Conservation (phyloP, 2,113 vertebrate genomes). For the Zosterops japonicus region DNA sequence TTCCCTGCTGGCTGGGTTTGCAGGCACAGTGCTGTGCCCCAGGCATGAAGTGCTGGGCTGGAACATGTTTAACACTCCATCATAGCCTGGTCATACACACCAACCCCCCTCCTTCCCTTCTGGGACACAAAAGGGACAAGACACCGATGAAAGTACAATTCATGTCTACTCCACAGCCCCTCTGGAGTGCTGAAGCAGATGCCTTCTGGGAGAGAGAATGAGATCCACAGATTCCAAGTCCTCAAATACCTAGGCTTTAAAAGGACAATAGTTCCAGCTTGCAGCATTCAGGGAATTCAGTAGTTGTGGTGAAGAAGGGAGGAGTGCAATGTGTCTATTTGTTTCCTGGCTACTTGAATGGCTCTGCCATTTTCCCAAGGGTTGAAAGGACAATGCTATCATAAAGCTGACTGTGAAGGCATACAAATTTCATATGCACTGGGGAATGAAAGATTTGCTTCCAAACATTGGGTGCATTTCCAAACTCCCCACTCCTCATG, state of each 20-base stretch:
- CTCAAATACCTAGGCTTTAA: background rate
- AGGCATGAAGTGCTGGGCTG: background rate
- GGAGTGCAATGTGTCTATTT: background rate
- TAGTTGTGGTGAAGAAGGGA: background rate
- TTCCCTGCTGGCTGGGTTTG: background rate
- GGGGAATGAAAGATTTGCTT: conserved; percentile 28
- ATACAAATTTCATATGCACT: conserved; percentile 12
- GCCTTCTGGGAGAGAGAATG: background rate
- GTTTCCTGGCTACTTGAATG: background rate
- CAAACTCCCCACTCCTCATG: conserved; percentile 16
- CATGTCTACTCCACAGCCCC: background rate
- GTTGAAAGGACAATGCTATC: conserved; percentile 35
- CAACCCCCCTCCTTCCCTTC: background rate
- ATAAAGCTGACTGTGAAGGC: background rate
- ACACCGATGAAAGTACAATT: background rate
- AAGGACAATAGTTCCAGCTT: background rate
- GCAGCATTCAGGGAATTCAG: background rate
- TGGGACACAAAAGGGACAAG: background rate
- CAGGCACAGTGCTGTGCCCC: background rate
- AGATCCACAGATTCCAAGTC: background rate
- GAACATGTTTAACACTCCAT: background rate
- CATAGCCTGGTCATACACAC: background rate
- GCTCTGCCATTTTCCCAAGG: conserved; percentile 49
- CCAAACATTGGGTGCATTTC: conserved; percentile 30
- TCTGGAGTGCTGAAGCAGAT: background rate